Base-by-base conservation (phyloP, 2,888 invertebrate species). In the Ferrisia virgata region DNA sequence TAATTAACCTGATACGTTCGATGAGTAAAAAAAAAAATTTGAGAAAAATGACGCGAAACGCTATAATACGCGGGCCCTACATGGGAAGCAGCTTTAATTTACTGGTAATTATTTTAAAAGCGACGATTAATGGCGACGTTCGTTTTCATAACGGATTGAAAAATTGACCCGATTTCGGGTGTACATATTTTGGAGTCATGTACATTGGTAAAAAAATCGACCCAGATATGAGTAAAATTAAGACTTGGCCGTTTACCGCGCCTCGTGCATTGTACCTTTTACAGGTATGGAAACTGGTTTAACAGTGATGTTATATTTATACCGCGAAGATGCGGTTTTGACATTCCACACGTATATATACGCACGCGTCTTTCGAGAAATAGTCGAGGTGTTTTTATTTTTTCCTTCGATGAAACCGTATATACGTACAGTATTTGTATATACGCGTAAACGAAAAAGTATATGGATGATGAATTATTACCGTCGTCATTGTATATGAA, bases 111-210 rank as follows among this genome's bases (percentile, higher is more conserved):
- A 72, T 33, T 33, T 72, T 72, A 72, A 72, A 6, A 9, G n/a
- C 72, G 33, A 72, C 72, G 33, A 33, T 72, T 72, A 72, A 72
- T 72, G 33, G n/a, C 2, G 3, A 72, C 36, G 33, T 72, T 72
- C 72, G 72, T 72, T 72, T 72, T 36, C 72, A 72, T 72, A 72
- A 72, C 72, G 72, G 72, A 72, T 72, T 72, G 72, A 72, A 72
- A 72, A 72, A 72, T 33, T 72, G 72, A 72, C 72, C 72, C 72
- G 33, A 72, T 25, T 72, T 72, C 72, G 64, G 28, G 28, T 64
- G 31, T 64, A n/a, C n/a, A n/a, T n/a, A 28, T 64, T 64, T 64
- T 64, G 13, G 72, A 72, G 36, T n/a, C 6, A 15, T 11, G 33
- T 72, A 33, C 5, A 33, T 72, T 33, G 36, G 72, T 72, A 72